Evolutionary conservation across 1,140 invertebrate genomes (phyloP), one percentile per base, ranked within the genome.

Genomic region (Drosophila dunni): DNA sequence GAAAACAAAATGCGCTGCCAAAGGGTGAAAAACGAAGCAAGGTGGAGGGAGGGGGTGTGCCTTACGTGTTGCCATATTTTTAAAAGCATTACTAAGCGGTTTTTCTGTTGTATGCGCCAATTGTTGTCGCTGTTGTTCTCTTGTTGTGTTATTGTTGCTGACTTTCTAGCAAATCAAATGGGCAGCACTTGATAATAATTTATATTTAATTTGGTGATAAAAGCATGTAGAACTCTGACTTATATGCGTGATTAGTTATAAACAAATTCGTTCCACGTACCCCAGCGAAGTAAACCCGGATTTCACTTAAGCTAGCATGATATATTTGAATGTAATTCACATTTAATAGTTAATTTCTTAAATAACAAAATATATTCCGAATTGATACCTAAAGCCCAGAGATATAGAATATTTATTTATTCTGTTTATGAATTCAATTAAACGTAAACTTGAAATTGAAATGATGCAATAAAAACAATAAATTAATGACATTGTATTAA

Each of bases 61-160:
- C 88, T 90, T 90, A 90, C 88, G 88, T 90, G 88, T 90, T 90
- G 88, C 82, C 81, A 83, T 90, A 90, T 90, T 90, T 90, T 81
- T 90, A 90, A 90, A 90, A 63, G 81, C 82, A 90, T 90, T 90
- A 90, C 86, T 90, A 90, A 90, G 84, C 84, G 84, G 11, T 89
- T 89, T 89, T 7, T 44, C 11, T 73, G 42, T 61, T 67, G 70
- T 57, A 53, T 61, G 60, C 72, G 74, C 73, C 46, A 57, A 70
- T 75, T 82, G 70, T 74, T 50, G 42, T 40, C 45, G 56, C 33
- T 50, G 24, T 57, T 50, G 24, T 57, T 51, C 15, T 67, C 29
- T 57, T 11, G 38, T 11, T 63, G 58, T 66, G 29, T 53, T 78
- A 66, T 64, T 84, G 40, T 53, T 68, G 57, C 61, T 67, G 70